phyloP scores from a whole-genome alignment of 2,113 vertebrate genomes.

The Cyprinodon tularosa region DNA sequence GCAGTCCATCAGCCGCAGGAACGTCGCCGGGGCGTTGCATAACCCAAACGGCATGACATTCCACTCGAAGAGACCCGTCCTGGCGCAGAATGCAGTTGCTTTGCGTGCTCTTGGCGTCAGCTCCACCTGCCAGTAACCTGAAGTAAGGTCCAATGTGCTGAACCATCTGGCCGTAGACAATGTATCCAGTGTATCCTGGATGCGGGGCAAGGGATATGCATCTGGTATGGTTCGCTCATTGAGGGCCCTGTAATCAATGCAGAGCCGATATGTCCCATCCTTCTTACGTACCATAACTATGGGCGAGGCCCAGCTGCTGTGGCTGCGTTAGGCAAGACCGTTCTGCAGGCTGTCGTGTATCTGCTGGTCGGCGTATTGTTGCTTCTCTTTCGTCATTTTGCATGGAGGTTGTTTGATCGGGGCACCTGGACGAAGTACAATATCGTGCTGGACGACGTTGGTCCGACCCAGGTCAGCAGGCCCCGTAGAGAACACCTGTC shows the following conservation, averaged over 20 bases:
- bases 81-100: no score
- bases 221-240: constrained; percentile 28
- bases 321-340: neutral
- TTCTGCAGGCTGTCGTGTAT: constrained; percentile 21
- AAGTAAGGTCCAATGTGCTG: constrained; percentile 25
- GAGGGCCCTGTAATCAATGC: constrained; percentile 31
- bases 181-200: constrained; percentile 38
- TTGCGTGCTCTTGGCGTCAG: no score
- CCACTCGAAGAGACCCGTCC: no score
- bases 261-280: constrained; percentile 18
- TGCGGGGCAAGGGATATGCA: constrained; percentile 23
- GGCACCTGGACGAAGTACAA: neutral
- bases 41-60: no score
- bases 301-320: constrained; percentile 41
- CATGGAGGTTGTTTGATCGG: no score
- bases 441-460: no score
- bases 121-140: constrained; percentile 26
- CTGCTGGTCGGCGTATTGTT: constrained; percentile 14
- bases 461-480: no score
- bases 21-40: no score
- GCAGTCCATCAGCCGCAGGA: no score
- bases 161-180: constrained; percentile 43
- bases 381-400: neutral
- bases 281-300: constrained; percentile 53
- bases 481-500: no score